These are phyloP conservation scores for Pogonognathellus flavescens DNA, from an alignment of 1,140 invertebrate species.

Conservation along the genomic window DNA sequence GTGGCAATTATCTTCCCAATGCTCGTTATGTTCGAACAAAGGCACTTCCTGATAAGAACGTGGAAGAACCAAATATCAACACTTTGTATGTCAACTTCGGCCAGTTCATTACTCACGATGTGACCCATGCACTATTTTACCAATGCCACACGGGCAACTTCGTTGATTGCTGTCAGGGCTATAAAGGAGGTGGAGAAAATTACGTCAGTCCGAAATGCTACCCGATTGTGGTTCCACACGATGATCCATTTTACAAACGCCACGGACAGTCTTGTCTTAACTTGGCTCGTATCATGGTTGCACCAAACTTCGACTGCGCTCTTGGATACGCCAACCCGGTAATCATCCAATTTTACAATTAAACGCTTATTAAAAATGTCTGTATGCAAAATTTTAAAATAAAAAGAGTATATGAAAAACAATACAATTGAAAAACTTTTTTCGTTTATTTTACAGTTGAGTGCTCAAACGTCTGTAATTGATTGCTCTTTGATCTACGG, in stretches of 20 bases:
- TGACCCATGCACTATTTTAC: conserved; percentile 64
- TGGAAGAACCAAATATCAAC: conserved; percentile 56
- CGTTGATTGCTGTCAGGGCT: conserved; percentile 68
- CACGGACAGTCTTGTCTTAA: conserved; percentile 69
- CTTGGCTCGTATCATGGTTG: conserved; percentile 69
- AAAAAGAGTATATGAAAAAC: neutral
- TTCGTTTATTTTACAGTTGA: conserved; percentile 55
- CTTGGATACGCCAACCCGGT: conserved; percentile 69
- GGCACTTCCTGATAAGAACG: conserved; percentile 62
- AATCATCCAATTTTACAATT: neutral
- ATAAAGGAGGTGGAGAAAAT: conserved; percentile 63
- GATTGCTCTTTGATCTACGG: conserved; percentile 68
- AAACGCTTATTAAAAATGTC: neutral
- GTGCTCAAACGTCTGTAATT: conserved; percentile 63
- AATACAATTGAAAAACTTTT: conserved; percentile 26
- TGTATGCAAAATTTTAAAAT: neutral
- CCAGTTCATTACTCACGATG: conserved; percentile 68
- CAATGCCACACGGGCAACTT: conserved; percentile 67
- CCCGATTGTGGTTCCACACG: conserved; percentile 71
- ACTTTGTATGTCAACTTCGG: conserved; percentile 67
- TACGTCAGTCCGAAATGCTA: conserved; percentile 73
- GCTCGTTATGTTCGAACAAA: conserved; percentile 58
- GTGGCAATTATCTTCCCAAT: conserved; percentile 49
- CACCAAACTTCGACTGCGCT: conserved; percentile 69
- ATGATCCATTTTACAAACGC: conserved; percentile 71